Percentiles rank a stretch among this genome's conserved stretches.
Evolutionary conservation across 1,140 invertebrate species (phyloP).

Genomic region (Atta cephalotes): DNA sequence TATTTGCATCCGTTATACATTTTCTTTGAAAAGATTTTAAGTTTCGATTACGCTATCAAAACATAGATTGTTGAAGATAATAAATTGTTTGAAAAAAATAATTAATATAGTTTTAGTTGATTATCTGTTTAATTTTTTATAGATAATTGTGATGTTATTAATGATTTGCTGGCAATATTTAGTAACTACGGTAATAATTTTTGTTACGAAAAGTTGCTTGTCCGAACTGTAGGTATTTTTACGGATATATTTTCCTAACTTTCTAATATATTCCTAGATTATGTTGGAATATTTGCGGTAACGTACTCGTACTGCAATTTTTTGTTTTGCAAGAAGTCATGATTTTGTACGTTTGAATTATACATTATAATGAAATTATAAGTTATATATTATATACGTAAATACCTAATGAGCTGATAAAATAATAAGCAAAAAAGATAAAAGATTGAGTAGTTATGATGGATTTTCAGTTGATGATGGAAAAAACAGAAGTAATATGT

Average conservation of each 20-base stretch:
- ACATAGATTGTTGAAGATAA: not conserved
- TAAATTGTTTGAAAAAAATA: conserved; percentile 15
- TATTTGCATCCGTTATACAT: not conserved
- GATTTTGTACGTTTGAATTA: conserved; percentile 22
- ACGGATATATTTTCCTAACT: conserved; percentile 22
- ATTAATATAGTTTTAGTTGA: not conserved
- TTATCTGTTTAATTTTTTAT: not conserved
- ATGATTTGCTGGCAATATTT: not conserved
- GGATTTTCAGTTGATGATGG: conserved; percentile 15
- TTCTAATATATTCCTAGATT: conserved; percentile 45
- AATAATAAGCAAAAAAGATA: not conserved
- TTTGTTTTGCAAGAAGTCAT: conserved; percentile 11
- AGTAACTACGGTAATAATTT: not conserved
- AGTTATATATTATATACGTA: not conserved
- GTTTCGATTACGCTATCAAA: not conserved
- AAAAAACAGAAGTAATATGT: conserved; percentile 3
- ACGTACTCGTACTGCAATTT: not conserved
- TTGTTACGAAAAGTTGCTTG: not conserved
- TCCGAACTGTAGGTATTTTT: not conserved
- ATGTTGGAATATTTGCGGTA: conserved; percentile 15
- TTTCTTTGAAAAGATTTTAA: not conserved
- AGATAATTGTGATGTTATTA: not conserved
- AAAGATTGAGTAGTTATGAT: not conserved
- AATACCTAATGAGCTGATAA: not conserved
- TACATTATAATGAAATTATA: conserved; percentile 14